Evolutionary conservation across 92 coral and sea anemone species (phyloP).

Genomic region (Umimayanthus kanabou): DNA sequence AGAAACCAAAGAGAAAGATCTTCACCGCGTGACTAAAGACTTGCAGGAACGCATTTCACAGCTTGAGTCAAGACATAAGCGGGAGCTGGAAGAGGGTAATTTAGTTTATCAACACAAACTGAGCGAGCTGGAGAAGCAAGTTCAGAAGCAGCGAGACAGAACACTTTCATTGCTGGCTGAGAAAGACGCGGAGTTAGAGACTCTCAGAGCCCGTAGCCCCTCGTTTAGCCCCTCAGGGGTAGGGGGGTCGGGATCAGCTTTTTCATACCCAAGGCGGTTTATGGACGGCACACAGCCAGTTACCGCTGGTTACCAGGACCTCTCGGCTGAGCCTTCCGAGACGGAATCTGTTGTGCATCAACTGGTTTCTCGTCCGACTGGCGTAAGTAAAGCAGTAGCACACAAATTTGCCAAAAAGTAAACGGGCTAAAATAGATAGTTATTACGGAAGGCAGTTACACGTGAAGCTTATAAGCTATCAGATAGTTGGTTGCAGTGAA

Average conservation of each 20-base stretch:
- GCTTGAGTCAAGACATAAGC: constrained; percentile 57
- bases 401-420: too few species aligned
- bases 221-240: constrained; percentile 71
- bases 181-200: constrained; percentile 91
- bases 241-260: constrained; percentile 42
- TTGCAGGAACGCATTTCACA: constrained; percentile 57
- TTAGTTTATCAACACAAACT: constrained; percentile 78
- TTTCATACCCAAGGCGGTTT: constrained; percentile 76
- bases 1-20: constrained; percentile 63
- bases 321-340: constrained; percentile 53
- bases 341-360: constrained; percentile 88
- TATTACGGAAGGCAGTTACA: too few species aligned
- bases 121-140: constrained; percentile 91
- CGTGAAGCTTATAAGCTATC: too few species aligned
- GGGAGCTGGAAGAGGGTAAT: constrained; percentile 65
- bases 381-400: constrained; percentile 64
- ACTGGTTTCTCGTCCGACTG: constrained; percentile 75
- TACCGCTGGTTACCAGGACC: constrained; percentile 55
- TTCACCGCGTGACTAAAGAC: constrained; percentile 47
- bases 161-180: constrained; percentile 86
- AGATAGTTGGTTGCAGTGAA: too few species aligned
- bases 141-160: constrained; percentile 88
- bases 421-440: too few species aligned
- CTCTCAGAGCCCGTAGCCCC: constrained; percentile 69
- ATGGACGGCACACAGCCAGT: constrained; percentile 62